Conservation (phyloP, 1,140 invertebrate species). For the Diorhabda carinulata region DNA sequence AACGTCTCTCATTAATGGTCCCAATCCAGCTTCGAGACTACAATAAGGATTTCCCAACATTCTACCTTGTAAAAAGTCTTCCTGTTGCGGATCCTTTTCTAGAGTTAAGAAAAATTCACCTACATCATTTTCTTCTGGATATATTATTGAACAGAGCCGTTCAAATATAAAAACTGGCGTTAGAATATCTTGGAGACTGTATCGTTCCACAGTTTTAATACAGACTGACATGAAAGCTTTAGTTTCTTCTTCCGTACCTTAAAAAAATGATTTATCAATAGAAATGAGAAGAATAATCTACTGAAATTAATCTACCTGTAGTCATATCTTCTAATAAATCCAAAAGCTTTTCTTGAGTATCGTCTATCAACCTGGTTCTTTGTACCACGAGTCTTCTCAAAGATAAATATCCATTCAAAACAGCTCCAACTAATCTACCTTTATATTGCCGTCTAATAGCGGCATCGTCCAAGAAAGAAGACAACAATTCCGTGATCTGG, state of each 20-base stretch:
- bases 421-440: conserved; percentile 78
- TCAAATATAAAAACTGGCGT: conserved; percentile 98
- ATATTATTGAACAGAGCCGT: conserved; percentile 93
- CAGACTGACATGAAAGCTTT: conserved; percentile 97
- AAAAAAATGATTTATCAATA: conserved; percentile 26
- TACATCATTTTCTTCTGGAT: conserved; percentile 95
- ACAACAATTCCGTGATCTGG: conserved; percentile 81
- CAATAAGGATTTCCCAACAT: conserved; percentile 98
- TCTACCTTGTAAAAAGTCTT: conserved; percentile 92
- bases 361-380: conserved; percentile 90
- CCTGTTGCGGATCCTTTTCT: conserved; percentile 97
- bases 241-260: conserved; percentile 91
- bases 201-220: conserved; percentile 93
- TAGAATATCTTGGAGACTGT: conserved; percentile 84
- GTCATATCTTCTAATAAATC: conserved; percentile 96
- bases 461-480: conserved; percentile 77
- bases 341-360: conserved; percentile 92
- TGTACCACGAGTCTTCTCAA: conserved; percentile 88
- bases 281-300: conserved; percentile 18
- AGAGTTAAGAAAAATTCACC: conserved; percentile 94
- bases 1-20: conserved; percentile 95
- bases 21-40: conserved; percentile 86
- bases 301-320: conserved; percentile 56
- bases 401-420: conserved; percentile 91
- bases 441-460: conserved; percentile 86